Evolutionary conservation across 2,888 invertebrate species (phyloP).

Genomic region (Troides helena): DNA sequence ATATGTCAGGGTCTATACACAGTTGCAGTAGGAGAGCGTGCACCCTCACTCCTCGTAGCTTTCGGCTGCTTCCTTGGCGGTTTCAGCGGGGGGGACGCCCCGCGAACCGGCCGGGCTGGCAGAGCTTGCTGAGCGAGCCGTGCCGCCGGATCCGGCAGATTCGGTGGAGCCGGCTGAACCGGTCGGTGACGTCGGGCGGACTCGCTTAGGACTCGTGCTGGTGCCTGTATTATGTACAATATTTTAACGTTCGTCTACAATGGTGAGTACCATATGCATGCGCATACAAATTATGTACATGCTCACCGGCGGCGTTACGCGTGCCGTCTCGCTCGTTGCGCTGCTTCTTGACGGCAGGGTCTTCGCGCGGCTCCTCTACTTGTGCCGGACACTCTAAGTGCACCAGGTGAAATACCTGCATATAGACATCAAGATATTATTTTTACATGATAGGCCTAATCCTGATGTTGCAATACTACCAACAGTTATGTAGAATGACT

Average conservation of each 20-base stretch:
- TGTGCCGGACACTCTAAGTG: slow-evolving; percentile 98
- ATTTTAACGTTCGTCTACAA: background rate
- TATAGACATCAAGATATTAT: no score
- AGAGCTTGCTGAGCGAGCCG: slow-evolving; percentile 28
- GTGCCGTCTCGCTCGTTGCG: slow-evolving; percentile 45
- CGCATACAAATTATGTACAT: no score
- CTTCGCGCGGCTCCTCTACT: slow-evolving; percentile 65
- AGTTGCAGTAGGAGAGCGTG: background rate
- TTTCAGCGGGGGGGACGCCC: slow-evolving; percentile 64
- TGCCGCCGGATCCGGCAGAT: slow-evolving; percentile 14
- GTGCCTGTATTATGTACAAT: background rate
- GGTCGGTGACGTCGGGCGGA: slow-evolving; percentile 25
- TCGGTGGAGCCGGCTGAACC: slow-evolving; percentile 21
- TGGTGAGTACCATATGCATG: background rate
- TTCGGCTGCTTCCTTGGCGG: slow-evolving; percentile 75
- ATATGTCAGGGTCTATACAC: background rate
- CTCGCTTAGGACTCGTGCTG: slow-evolving; percentile 26
- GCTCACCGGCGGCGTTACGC: slow-evolving; percentile 9
- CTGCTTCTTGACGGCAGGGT: slow-evolving; percentile 58
- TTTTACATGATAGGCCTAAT: no score
- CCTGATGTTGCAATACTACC: no score
- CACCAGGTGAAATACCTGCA: slow-evolving; percentile 96
- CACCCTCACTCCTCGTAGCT: slow-evolving; percentile 51
- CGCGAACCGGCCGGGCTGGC: slow-evolving; percentile 30
- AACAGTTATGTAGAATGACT: no score